These are phyloP conservation scores for Ypsolopha sequella DNA, from an alignment of 2,888 invertebrate genomes.

Conservation along the genomic window DNA sequence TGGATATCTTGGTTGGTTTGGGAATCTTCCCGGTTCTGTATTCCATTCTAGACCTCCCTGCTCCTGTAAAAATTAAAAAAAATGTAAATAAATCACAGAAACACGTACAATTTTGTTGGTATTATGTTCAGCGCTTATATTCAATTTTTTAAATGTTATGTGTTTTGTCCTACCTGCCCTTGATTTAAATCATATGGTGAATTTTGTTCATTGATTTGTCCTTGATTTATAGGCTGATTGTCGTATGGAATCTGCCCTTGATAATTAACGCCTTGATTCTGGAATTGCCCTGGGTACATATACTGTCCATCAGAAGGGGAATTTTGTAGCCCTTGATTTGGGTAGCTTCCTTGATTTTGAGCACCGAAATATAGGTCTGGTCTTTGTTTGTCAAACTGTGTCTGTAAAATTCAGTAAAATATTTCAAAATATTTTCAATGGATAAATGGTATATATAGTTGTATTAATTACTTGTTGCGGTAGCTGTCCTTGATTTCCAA, in stretches of 20 bases:
- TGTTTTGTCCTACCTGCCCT: background rate
- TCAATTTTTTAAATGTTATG: too few relatives aligned
- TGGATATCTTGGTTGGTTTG: background rate
- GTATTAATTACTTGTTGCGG: background rate
- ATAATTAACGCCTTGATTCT: background rate
- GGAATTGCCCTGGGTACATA: background rate
- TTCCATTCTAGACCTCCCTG: background rate
- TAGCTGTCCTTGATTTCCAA: conserved; percentile 5
- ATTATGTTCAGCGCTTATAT: too few relatives aligned
- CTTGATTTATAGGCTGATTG: background rate
- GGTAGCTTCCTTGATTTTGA: background rate
- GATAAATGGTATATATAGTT: too few relatives aligned
- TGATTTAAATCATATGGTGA: conserved; percentile 5
- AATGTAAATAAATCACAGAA: too few relatives aligned
- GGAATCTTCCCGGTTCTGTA: background rate
- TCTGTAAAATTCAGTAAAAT: too few relatives aligned
- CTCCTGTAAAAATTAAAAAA: too few relatives aligned
- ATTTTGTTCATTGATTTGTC: background rate
- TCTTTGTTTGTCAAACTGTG: background rate
- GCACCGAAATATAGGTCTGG: background rate
- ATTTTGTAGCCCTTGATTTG: conserved; percentile 1
- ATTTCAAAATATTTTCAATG: too few relatives aligned
- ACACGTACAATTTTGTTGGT: too few relatives aligned
- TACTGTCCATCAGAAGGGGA: background rate
- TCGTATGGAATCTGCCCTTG: background rate